Evolutionary conservation across 2,888 invertebrate genomes (phyloP), one percentile per base, ranked within the genome.

Genomic region (Imbricaverruca yamaguchii): DNA sequence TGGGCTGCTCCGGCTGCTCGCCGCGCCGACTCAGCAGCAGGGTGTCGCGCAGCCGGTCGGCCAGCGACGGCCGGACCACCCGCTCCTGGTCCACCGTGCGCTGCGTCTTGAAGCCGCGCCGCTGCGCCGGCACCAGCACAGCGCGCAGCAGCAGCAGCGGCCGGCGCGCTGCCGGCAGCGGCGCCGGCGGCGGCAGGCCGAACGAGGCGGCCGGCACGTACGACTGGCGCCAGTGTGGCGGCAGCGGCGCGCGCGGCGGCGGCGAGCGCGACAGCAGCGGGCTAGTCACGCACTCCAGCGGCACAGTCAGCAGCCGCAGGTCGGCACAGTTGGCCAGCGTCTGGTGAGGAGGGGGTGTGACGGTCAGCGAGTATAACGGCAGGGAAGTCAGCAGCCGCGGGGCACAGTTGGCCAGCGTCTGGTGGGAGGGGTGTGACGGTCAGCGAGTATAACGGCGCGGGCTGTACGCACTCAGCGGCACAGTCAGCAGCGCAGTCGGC

Each of bases 1-100:
- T 25, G 53, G 95, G 96, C 0, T 96, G 96, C 87, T 96, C 95
- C 65, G 95, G 94, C 84, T 92, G 92, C 87, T 94, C 92, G 84
- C 88, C 85, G 55, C 88, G 84, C 82, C 87, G 87, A 55, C 80
- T 69, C 12, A 81, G 79, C 67, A 55, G 89, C 74, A 90, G 86
- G 61, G 87, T 86, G 83, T 91, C 90, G 89, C 91, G 91, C 83
- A 93, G 87, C 86, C 93, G 89, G 83, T 90, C 89, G n/a, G 91
- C 87, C 81, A 93, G 86, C 67, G 91, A 90, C 1, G 94, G 93
- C 87, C 93, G 94, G 84, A 94, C 88, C 84, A 91, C 90, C 80
- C 90, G 86, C 85, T 94, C 94, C 0, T 93, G 91, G 84, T 91
- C 90, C 57, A 92, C 89, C 83, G 90, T 91, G 81, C 94, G 89